Conservation (phyloP, 1,140 invertebrate species). For the Dendrolimus kikuchii region DNA sequence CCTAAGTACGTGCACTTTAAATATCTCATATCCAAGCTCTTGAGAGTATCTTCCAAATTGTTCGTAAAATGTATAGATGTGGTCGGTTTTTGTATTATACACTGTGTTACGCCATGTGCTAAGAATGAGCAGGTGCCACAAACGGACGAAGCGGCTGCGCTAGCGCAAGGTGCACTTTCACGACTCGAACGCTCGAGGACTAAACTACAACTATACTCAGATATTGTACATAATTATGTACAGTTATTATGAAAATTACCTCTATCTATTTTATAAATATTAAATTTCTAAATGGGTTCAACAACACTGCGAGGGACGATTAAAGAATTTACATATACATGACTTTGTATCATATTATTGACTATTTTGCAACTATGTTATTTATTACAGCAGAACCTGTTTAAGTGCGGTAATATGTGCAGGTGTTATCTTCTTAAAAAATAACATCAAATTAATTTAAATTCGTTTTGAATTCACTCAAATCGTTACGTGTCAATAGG, state of each 20-base stretch:
- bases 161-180: slow-evolving; percentile 54
- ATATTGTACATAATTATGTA: not conserved
- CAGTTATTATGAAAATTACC: slow-evolving; percentile 11
- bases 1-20: too few relatives aligned
- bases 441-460: too few relatives aligned
- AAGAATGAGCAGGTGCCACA: slow-evolving; percentile 52
- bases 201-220: slow-evolving; percentile 23
- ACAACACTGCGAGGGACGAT: slow-evolving; percentile 12
- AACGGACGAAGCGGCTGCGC: slow-evolving; percentile 14
- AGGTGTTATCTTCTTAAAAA: too few relatives aligned
- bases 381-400: not conserved
- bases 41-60: not conserved
- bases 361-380: slow-evolving; percentile 28
- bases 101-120: slow-evolving; percentile 54
- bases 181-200: slow-evolving; percentile 36
- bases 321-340: slow-evolving; percentile 35
- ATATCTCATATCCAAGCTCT: slow-evolving; percentile 4
- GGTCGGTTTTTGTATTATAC: slow-evolving; percentile 29
- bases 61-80: slow-evolving; percentile 9
- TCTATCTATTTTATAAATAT: slow-evolving; percentile 28
- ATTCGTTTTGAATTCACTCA: too few relatives aligned
- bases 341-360: slow-evolving; percentile 9
- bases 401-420: not conserved
- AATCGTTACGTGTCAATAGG: too few relatives aligned
- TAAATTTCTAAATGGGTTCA: slow-evolving; percentile 30